Evolutionary conservation across 2,113 vertebrate genomes (phyloP).

Genomic region (Mystacornis crossleyi): DNA sequence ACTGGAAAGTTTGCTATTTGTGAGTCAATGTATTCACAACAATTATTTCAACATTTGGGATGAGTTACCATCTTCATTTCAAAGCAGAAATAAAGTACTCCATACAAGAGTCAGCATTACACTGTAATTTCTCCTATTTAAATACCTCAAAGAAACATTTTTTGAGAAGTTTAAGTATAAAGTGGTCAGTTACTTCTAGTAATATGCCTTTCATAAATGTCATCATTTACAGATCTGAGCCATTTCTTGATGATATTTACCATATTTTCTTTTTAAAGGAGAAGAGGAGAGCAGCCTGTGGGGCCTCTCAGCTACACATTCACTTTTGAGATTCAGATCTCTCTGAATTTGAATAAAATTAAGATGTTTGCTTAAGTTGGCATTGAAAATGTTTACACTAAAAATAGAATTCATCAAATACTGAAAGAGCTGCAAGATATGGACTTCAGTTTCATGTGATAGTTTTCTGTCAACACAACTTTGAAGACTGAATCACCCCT

Average conservation of each 20-base stretch:
- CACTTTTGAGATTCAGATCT: neutral
- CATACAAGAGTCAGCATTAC: neutral
- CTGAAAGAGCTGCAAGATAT: neutral
- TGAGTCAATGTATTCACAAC: neutral
- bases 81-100: neutral
- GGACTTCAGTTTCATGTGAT: rapidly evolving
- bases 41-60: neutral
- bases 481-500: neutral
- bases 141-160: neutral
- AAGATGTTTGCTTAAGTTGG: neutral
- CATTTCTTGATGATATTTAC: neutral
- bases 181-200: neutral
- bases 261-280: neutral
- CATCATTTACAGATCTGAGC: neutral
- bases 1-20: neutral
- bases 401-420: neutral
- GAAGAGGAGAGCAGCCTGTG: neutral
- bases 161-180: neutral
- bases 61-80: neutral
- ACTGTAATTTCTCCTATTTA: neutral
- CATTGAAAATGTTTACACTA: neutral
- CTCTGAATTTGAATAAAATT: neutral
- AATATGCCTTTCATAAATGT: neutral
- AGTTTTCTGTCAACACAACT: neutral
- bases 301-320: neutral